phyloP scores from a whole-genome alignment of 2,113 vertebrate genomes.

The Crotalus helleri region DNA sequence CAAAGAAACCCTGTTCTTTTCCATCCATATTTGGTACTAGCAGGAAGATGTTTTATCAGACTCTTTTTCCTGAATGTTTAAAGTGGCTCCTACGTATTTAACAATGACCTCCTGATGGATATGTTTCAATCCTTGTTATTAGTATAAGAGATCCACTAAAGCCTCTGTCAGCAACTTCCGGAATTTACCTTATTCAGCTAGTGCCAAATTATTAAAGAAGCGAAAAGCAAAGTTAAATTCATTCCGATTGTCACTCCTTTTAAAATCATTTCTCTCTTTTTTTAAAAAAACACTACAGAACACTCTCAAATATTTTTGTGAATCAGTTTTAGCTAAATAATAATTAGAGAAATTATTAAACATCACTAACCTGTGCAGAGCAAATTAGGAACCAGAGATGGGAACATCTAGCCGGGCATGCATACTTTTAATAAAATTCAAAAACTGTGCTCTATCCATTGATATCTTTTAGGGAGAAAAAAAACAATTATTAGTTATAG shows the following conservation, averaged over 20 bases:
- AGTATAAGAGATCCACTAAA: background rate
- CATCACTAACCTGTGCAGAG: constrained; percentile 6
- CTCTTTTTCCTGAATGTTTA: background rate
- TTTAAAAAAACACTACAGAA: background rate
- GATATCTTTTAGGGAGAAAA: constrained; percentile 41
- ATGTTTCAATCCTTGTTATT: background rate
- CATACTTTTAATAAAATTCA: constrained; percentile 35
- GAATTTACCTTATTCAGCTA: background rate
- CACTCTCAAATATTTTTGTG: background rate
- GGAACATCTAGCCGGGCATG: constrained; percentile 30
- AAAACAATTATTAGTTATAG: constrained; percentile 37
- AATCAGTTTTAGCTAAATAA: background rate
- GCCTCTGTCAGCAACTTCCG: too few relatives aligned
- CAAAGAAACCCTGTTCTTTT: background rate
- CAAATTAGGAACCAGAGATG: constrained; percentile 39
- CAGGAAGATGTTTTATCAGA: background rate
- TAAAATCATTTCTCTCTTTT: background rate
- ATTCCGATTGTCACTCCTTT: background rate
- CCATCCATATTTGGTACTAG: background rate
- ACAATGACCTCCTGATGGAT: background rate
- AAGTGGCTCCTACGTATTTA: background rate
- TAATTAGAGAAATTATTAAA: background rate
- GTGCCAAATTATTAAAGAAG: background rate
- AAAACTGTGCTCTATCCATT: constrained; percentile 65
- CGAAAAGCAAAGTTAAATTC: background rate